These are phyloP conservation scores for Muscicapa comitata DNA, from an alignment of 2,797 vertebrate genomes.

Conservation along the genomic window DNA sequence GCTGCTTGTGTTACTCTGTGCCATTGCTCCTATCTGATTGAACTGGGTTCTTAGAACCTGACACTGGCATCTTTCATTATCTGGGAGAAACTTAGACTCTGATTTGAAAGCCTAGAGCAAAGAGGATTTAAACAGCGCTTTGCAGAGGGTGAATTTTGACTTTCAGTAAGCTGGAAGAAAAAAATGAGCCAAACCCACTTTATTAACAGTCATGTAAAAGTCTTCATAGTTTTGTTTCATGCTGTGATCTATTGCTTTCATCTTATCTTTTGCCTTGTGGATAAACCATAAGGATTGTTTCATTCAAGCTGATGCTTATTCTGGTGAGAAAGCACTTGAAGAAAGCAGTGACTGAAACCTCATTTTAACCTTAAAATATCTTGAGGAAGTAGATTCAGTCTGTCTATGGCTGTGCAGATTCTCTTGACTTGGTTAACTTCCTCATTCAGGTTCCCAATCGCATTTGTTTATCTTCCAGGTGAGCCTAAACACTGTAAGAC, in stretches of 20 bases:
- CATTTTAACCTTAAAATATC: neutral
- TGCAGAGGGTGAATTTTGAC: neutral
- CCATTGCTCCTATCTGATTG: neutral
- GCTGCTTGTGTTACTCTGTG: neutral
- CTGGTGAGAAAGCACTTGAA: neutral
- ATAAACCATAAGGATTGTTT: neutral
- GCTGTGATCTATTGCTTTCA: neutral
- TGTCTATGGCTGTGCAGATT: neutral
- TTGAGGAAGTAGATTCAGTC: neutral
- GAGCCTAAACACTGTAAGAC: conserved; percentile 68
- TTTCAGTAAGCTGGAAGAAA: neutral
- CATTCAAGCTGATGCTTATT: neutral
- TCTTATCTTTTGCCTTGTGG: neutral
- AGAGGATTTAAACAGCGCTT: neutral
- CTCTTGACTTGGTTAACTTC: neutral
- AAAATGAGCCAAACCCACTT: neutral
- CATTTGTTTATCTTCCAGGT: conserved; percentile 61
- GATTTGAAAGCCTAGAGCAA: neutral
- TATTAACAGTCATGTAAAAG: neutral
- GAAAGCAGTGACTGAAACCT: neutral
- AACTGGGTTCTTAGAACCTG: neutral
- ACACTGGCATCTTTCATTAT: neutral
- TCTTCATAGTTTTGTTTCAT: neutral
- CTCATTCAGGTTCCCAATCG: neutral
- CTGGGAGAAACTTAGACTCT: neutral